Conservation (phyloP, 1,140 invertebrate genomes). For the Drosophila ananassae region DNA sequence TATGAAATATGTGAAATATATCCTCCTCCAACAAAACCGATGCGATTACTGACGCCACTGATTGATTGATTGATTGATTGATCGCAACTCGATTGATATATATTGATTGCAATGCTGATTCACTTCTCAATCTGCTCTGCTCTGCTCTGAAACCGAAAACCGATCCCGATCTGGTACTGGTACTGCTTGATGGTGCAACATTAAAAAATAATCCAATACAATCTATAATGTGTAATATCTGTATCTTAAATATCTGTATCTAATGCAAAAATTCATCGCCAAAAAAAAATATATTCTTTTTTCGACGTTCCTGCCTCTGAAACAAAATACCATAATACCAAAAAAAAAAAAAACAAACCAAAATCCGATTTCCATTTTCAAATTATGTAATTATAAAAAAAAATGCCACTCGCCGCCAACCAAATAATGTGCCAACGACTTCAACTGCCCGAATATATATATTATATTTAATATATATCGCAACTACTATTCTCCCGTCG, state of each 20-base stretch:
- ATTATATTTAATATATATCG: conserved; percentile 32
- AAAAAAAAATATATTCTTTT: conserved; percentile 56
- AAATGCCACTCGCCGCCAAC: conserved; percentile 66
- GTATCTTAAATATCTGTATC: conserved; percentile 36
- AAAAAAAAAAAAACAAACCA: too few relatives aligned
- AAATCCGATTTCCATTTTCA: conserved; percentile 60
- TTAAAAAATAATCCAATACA: conserved; percentile 9
- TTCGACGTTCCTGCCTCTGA: conserved; percentile 79
- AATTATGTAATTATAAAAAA: background rate
- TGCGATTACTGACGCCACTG: conserved; percentile 71
- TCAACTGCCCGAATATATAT: conserved; percentile 40
- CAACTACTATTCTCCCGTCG: conserved; percentile 69
- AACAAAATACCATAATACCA: conserved; percentile 20
- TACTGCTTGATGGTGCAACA: conserved; percentile 79
- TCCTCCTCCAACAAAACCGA: conserved; percentile 36
- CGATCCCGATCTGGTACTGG: conserved; percentile 79
- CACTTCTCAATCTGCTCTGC: conserved; percentile 67
- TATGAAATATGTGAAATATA: conserved; percentile 34
- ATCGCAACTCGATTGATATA: conserved; percentile 48
- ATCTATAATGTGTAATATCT: conserved; percentile 24
- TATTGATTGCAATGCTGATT: conserved; percentile 64
- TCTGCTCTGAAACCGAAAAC: conserved; percentile 77
- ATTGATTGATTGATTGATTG: conserved; percentile 21
- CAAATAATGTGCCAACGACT: conserved; percentile 55
- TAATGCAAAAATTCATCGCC: conserved; percentile 56